Base-by-base conservation (phyloP, 2,113 vertebrate species). In the Fregetta grallaria region DNA sequence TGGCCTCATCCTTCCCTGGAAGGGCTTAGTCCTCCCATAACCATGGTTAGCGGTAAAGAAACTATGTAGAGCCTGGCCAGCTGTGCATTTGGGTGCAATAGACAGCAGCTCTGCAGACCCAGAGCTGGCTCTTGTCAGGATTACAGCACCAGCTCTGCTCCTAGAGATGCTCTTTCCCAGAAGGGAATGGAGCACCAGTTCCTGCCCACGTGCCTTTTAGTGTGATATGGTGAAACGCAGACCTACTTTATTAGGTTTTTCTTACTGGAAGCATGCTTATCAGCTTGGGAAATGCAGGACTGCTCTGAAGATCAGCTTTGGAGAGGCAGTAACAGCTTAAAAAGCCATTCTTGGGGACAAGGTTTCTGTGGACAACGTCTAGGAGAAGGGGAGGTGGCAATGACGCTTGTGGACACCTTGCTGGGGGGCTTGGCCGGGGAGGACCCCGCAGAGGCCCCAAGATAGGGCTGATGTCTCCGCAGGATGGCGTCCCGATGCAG, bases 361-460 rank as follows among this genome's bases (percentile, higher is more conserved):
- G 26, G 17, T 34, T 74, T 85, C n/a, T 61, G 52, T 63, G 52
- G 75, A 12, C n/a, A 52, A 2, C 1, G 2, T 32, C 38, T 32
- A 6, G 50, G 32, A 65, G 63, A 26, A 80, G 15, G 23, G 14
- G 36, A 72, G 26, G 62, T 73, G 58, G 34, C 66, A 45, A 1
- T 26, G 44, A 20, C 1, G 2, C 12, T 21, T 40, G n/a, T 36
- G 44, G 38, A 2, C 65, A 25, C 3, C 34, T 75, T 50, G 26
- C 55, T 32, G 49, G 13, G 15, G 20, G 21, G 15, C 10, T 77
- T 73, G 59, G 53, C 29, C 0, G 1, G 19, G 27, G 30, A 55
- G 8, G n/a, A 34, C 61, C 36, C 23, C 0, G 1, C 2, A 30
- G 36, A 26, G 0, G 5, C 21, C 50, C 71, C 1, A 30, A 7